Evolutionary conservation across 2,888 invertebrate species (phyloP).

Genomic region (Isoperla grammatica): DNA sequence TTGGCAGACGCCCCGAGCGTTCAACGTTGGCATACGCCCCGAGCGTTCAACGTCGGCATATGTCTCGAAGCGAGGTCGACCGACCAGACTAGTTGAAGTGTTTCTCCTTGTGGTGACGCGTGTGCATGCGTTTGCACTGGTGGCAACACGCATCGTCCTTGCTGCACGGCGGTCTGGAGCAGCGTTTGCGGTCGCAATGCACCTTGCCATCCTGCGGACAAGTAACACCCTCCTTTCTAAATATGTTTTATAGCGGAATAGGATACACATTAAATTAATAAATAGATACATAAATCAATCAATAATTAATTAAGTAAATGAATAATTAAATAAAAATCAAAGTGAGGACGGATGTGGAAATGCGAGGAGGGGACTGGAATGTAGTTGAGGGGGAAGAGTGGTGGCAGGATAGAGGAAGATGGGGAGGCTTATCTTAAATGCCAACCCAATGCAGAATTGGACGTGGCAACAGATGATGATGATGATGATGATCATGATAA

Average conservation of each 20-base stretch:
- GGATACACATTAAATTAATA: too few species aligned
- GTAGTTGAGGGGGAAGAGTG: too few species aligned
- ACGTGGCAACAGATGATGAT: neutral
- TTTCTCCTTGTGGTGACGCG: slow-evolving; percentile 45
- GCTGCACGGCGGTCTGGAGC: slow-evolving; percentile 65
- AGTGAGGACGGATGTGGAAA: too few species aligned
- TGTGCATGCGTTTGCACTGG: slow-evolving; percentile 45
- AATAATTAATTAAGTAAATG: neutral
- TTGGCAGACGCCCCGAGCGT: too few species aligned
- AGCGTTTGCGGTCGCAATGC: slow-evolving; percentile 74
- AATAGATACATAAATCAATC: too few species aligned
- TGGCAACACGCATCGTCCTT: slow-evolving; percentile 56
- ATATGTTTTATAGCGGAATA: neutral
- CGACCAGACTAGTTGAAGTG: slow-evolving; percentile 15
- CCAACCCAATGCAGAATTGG: too few species aligned
- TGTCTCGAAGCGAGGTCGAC: too few species aligned
- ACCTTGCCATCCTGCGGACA: slow-evolving; percentile 67
- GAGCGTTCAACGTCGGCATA: too few species aligned
- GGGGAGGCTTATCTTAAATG: too few species aligned
- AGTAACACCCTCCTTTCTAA: neutral
- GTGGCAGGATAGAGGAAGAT: too few species aligned
- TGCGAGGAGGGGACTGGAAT: too few species aligned
- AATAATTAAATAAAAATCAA: neutral
- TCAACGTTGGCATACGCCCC: too few species aligned
- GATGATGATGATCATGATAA: neutral